Base-by-base conservation (phyloP, 1,140 invertebrate species). In the Zaprionus kolodkinae region DNA sequence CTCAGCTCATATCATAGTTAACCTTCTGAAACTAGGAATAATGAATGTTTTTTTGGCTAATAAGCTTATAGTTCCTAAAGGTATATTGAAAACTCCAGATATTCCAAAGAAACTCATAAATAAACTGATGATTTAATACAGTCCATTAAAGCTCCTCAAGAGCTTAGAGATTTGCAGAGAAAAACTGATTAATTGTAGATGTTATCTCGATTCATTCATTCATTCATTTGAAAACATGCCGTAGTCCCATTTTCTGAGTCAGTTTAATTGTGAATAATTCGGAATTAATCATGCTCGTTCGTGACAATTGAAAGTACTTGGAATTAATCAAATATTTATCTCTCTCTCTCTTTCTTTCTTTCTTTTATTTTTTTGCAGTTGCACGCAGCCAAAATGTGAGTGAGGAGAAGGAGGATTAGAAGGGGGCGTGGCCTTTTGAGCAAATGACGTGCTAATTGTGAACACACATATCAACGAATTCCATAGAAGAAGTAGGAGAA, bases 401-500 rank as follows among this genome's bases (percentile, higher is more conserved):
- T 21, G 27, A 30, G 27, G 21, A 38, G 60, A 21, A 45, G 11
- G 17, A 66, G 61, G 48, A 27, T 43, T 27, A 63, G 52, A 21
- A 21, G 21, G 13, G 70, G 70, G 63, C 70, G 81, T 86, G 82
- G 78, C 81, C 78, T 79, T 82, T 81, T 43, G 25, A 80, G 76
- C 74, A 63, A 71, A 80, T 71, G 71, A 79, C 61, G 76, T 76
- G 81, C 81, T 81, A 81, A 81, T 66, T 59, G 67, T 82, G 80
- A 72, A 89, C 85, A 84, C 76, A 89, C 85, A 88, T 88, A 88
- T 87, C 84, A 87, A 87, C 76, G 79, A 88, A 87, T 80, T 89
- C 73, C 77, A 72, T 65, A 74, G 60, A 21, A 17, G 17, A 48
- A 11, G 45, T 1, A 21, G 45, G 10, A 17, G 45, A 21, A 45